Conservation (phyloP, 1,140 invertebrate species). For the Delia radicum region DNA sequence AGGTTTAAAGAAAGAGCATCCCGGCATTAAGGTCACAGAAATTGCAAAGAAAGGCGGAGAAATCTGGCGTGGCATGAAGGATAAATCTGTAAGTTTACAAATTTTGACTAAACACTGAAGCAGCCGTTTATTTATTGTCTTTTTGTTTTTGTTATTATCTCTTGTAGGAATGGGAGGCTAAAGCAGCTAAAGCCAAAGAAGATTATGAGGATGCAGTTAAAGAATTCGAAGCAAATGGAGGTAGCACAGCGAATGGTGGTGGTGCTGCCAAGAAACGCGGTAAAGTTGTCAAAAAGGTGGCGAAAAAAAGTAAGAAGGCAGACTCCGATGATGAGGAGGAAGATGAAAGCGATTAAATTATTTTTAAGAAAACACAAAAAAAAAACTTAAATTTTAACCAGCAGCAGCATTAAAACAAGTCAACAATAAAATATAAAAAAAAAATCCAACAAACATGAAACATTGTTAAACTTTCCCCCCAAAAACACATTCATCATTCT, state of each 20-base stretch:
- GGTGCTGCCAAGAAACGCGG: slow-evolving; percentile 49
- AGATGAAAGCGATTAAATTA: slow-evolving; percentile 48
- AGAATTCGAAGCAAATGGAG: slow-evolving; percentile 79
- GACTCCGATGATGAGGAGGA: slow-evolving; percentile 54
- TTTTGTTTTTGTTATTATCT: not conserved
- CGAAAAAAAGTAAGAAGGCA: slow-evolving; percentile 58
- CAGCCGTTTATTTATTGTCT: not conserved
- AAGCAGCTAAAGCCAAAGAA: slow-evolving; percentile 80
- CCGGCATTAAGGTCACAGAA: slow-evolving; percentile 79
- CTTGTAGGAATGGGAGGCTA: slow-evolving; percentile 91
- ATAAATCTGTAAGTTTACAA: slow-evolving; percentile 69
- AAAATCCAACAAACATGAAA: not conserved
- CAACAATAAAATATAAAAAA: not conserved
- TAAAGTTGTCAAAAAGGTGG: slow-evolving; percentile 54
- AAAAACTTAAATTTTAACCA: not conserved
- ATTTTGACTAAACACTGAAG: not conserved
- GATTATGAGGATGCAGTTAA: slow-evolving; percentile 84
- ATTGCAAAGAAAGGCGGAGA: slow-evolving; percentile 85
- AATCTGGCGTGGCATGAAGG: slow-evolving; percentile 78
- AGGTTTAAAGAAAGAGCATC: slow-evolving; percentile 76
- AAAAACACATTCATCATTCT: not conserved
- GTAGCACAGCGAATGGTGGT: slow-evolving; percentile 58
- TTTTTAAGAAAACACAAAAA: not conserved
- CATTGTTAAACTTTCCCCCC: not conserved
- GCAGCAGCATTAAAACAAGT: not conserved